Base-by-base conservation (phyloP, 2,888 invertebrate species). In the Muschampia plurimacula region DNA sequence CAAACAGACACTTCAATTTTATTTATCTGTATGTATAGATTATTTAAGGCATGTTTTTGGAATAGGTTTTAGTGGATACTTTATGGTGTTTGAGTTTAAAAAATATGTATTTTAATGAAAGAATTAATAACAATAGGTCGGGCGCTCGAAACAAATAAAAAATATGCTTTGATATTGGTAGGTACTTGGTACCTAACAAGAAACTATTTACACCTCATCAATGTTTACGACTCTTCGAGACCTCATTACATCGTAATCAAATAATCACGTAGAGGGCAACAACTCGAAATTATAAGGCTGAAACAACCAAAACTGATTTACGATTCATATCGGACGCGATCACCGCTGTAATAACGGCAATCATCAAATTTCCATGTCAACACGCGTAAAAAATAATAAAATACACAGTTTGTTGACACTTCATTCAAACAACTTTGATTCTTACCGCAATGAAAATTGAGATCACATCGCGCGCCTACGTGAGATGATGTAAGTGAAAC, bases 361-460 rank as follows among this genome's bases (percentile, higher is more conserved):
- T 92, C 90, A 89, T 87, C 88, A 85, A 83, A 82, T 87, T 90
- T 89, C 84, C 90, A 80, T 89, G 91, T 92, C 92, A 91, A 91
- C 92, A 85, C 84, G 84, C 41, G 28, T 80, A 80, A 85, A 82
- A 86, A 72, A 64, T 59, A 49, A 52, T 59, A 36, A n/a, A 60
- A 41, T 39, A 65, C 44, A 44, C 2, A 6, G 1, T 15, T 8
- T 4, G 39, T n/a, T 41, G 62, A 15, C 41, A 41, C 41, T 15
- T 62, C 8, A 1, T n/a, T 41, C n/a, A 60, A n/a, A 7, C 44
- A 2, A 71, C n/a, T 39, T 59, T 66, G 22, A 46, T 46, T 39
- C 15, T 66, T 71, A 60, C 1, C 2, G 0, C 36, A 5, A n/a
- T 39, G 3, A 1, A 2, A 3, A 59, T 65, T 49, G 59, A 36